Percentiles rank a stretch among this genome's conserved stretches.
Conservation (phyloP, 2,113 vertebrate genomes). For the Leiothrix lutea region DNA sequence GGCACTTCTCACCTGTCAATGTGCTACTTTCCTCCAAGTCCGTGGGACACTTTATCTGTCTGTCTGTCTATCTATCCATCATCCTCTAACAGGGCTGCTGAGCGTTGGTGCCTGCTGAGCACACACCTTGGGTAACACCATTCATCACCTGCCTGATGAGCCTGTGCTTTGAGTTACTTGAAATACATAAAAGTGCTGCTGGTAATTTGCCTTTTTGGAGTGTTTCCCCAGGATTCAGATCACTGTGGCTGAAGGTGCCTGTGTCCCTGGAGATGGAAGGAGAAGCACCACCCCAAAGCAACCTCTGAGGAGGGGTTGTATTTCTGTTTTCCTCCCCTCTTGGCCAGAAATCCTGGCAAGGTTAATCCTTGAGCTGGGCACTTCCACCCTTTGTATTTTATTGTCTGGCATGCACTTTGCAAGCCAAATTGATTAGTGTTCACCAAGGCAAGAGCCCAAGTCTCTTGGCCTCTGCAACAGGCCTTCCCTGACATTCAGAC, state of each 20-base stretch:
- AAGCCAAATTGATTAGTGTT: not conserved
- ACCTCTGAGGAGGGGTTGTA: not conserved
- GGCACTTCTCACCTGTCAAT: not conserved
- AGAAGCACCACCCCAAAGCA: not conserved
- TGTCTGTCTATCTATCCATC: rapidly evolving
- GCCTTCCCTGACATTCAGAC: not conserved
- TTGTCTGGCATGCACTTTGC: not conserved
- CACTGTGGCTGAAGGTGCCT: not conserved
- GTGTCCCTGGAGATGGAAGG: not conserved
- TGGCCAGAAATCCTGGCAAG: not conserved
- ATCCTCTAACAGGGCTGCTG: not conserved
- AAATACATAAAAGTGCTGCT: not conserved
- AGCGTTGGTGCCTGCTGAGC: not conserved
- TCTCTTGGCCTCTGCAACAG: not conserved
- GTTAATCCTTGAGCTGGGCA: not conserved
- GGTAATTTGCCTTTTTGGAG: not conserved
- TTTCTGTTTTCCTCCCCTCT: not conserved
- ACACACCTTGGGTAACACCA: not conserved
- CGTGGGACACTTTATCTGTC: not conserved
- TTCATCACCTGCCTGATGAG: not conserved
- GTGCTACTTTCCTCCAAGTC: not conserved
- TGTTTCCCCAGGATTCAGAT: not conserved
- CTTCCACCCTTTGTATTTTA: not conserved
- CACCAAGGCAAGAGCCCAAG: not conserved
- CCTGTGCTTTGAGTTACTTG: not conserved